phyloP scores from a whole-genome alignment of 2,888 invertebrate species.

The Spilarctia lutea region DNA sequence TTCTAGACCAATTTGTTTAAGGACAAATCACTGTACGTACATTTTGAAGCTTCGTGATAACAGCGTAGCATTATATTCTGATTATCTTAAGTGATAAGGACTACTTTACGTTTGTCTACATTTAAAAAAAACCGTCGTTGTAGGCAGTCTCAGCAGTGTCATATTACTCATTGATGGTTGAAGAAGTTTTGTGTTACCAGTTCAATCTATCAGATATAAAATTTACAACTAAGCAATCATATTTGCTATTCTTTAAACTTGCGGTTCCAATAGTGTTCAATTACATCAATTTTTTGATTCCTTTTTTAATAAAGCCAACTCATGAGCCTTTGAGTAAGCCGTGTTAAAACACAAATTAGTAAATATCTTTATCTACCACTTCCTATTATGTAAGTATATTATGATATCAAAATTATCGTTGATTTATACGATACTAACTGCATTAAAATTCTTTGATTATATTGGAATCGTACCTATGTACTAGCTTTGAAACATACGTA shows the following conservation, averaged over 20 bases:
- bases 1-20: constrained; percentile 28
- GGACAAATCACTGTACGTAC: constrained; percentile 43
- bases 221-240: constrained; percentile 17
- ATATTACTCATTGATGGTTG: constrained; percentile 26
- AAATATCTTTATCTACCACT: background rate
- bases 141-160: constrained; percentile 21
- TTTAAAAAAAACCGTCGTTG: constrained; percentile 26
- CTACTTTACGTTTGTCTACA: constrained; percentile 35
- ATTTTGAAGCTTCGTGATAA: constrained; percentile 33
- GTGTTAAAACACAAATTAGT: background rate
- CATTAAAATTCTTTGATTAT: background rate
- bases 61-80: constrained; percentile 35
- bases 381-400: background rate
- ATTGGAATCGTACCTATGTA: background rate
- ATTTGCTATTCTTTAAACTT: constrained; percentile 13
- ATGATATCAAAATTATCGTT: constrained; percentile 9
- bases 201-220: constrained; percentile 17
- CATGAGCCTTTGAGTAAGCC: background rate
- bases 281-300: background rate
- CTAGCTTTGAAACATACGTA: constrained; percentile 23
- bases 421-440: constrained; percentile 16
- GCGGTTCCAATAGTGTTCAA: constrained; percentile 11
- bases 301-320: background rate
- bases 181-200: constrained; percentile 30
- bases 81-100: constrained; percentile 55